Conservation (phyloP, 2,888 invertebrate genomes). For the Minunthozetes semirufus region DNA sequence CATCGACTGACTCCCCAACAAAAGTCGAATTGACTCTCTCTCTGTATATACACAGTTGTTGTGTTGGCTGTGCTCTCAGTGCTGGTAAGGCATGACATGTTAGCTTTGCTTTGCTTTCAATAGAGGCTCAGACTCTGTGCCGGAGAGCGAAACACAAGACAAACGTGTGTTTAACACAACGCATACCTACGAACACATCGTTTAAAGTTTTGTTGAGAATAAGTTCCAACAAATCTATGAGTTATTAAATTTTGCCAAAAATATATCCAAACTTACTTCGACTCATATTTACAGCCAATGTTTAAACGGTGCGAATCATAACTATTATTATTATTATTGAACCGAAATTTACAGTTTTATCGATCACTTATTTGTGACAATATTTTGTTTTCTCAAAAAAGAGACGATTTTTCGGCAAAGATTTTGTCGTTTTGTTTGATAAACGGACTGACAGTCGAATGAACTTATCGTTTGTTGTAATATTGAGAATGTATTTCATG, state of each 20-base stretch:
- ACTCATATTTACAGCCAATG: background rate
- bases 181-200: background rate
- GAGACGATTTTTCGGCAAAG: background rate
- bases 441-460: constrained; percentile 6
- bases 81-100: constrained; percentile 17
- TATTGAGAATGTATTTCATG: constrained; percentile 15
- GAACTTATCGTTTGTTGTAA: background rate
- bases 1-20: constrained; percentile 11
- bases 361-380: constrained; percentile 10
- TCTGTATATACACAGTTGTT: too few species aligned
- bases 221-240: background rate
- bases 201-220: background rate
- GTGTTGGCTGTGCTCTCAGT: background rate
- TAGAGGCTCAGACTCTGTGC: background rate
- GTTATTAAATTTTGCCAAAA: background rate
- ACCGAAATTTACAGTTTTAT: background rate
- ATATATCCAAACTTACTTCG: too few species aligned
- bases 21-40: constrained; percentile 18
- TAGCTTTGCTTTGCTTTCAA: constrained; percentile 16
- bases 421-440: constrained; percentile 8
- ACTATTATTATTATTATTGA: background rate
- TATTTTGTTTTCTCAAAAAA: background rate
- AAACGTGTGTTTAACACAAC: background rate
- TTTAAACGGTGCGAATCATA: background rate
- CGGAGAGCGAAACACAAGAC: background rate